Evolutionary conservation across 1,140 invertebrate species (phyloP).

Genomic region (Littorina saxatilis): DNA sequence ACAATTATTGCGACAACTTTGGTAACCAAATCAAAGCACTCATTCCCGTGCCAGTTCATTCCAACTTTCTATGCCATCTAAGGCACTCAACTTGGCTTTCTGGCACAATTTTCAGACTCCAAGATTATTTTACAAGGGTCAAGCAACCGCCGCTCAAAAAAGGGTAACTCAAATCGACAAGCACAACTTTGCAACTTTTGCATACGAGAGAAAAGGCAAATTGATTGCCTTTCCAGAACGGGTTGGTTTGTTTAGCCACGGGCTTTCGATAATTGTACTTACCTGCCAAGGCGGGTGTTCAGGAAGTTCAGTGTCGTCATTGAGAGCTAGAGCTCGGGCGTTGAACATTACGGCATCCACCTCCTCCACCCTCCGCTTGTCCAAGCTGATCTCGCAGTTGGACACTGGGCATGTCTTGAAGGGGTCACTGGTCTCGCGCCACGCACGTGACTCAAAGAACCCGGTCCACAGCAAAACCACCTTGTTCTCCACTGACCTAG

Average conservation of each 20-base stretch:
- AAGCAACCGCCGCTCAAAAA: too few species aligned
- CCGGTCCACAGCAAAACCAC: constrained; percentile 22
- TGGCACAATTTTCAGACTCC: too few species aligned
- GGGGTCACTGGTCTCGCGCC: background rate
- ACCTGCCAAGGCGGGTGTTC: constrained; percentile 30
- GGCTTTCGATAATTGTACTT: background rate
- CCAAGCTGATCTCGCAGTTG: constrained; percentile 8
- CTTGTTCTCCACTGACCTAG: constrained; percentile 14
- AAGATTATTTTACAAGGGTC: too few species aligned
- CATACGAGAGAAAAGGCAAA: too few species aligned
- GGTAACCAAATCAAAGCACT: too few species aligned
- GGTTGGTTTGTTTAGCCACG: background rate
- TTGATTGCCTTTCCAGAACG: too few species aligned
- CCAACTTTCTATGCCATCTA: too few species aligned
- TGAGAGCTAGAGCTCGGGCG: background rate
- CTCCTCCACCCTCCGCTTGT: background rate
- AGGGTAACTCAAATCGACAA: too few species aligned
- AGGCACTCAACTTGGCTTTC: too few species aligned
- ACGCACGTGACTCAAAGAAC: background rate
- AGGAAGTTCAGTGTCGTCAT: background rate
- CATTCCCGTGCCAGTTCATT: too few species aligned
- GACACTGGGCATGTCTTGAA: constrained; percentile 2
- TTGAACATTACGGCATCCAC: constrained; percentile 33
- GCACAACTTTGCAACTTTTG: too few species aligned
- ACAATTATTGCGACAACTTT: too few species aligned